Evolutionary conservation across 1,140 invertebrate species (phyloP).

Genomic region (Carcinoscorpius rotundicauda): DNA sequence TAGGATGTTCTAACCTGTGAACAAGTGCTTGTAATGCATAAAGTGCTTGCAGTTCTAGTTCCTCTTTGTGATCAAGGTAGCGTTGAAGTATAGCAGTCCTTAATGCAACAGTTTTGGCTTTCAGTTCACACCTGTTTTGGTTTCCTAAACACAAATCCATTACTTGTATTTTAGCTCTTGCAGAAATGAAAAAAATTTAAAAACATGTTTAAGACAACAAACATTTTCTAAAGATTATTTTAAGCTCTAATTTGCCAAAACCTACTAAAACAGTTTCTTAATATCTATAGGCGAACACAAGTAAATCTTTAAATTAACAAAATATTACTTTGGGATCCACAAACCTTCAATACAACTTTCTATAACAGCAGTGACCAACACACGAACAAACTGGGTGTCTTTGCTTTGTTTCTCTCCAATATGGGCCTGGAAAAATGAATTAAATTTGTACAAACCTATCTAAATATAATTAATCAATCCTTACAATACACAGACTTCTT

Average conservation of each 20-base stretch:
- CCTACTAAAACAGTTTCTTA: no score
- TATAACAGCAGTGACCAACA: constrained; percentile 55
- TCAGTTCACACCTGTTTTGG: constrained; percentile 22
- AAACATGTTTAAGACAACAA: no score
- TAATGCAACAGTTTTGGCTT: constrained; percentile 27
- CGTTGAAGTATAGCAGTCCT: constrained; percentile 49
- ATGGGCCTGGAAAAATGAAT: constrained; percentile 43
- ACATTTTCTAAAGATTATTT: no score
- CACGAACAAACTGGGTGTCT: constrained; percentile 40
- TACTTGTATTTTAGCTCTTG: constrained; percentile 12
- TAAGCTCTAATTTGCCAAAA: no score
- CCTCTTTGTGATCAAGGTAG: constrained; percentile 54
- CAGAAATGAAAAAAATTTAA: not conserved
- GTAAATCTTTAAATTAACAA: no score
- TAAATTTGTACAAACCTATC: no score
- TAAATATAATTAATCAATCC: no score
- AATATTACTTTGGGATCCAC: not conserved
- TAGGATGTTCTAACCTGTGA: constrained; percentile 58
- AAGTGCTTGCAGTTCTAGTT: constrained; percentile 63
- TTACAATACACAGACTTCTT: no score
- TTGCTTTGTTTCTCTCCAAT: constrained; percentile 26
- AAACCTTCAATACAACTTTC: constrained; percentile 31
- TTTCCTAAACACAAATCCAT: constrained; percentile 1
- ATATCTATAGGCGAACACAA: no score
- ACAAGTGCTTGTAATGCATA: constrained; percentile 63